phyloP scores from a whole-genome alignment of 2,888 invertebrate genomes.

The Macrophya alboannulata region DNA sequence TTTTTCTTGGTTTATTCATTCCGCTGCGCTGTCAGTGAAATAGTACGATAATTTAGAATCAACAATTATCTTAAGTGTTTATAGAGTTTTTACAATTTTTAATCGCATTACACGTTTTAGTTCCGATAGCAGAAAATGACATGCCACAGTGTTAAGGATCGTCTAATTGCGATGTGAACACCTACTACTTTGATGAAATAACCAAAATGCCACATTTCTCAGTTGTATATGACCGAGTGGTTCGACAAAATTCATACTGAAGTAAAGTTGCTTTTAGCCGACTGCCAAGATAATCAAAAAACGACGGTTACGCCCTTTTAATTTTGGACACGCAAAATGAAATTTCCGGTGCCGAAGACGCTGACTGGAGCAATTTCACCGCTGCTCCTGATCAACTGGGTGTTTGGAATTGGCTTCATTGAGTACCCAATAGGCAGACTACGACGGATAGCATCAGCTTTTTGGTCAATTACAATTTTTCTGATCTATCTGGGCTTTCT shows the following conservation, averaged over 20 bases:
- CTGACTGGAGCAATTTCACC: neutral
- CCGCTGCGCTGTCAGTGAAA: neutral
- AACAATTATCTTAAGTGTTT: neutral
- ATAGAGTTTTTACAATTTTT: neutral
- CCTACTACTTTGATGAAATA: neutral
- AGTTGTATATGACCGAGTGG: neutral
- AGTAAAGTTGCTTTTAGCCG: too few relatives aligned
- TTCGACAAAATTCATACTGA: neutral
- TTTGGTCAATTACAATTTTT: neutral
- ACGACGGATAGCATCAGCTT: neutral
- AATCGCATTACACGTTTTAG: neutral
- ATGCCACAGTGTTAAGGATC: neutral
- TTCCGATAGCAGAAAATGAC: neutral
- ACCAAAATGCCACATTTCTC: neutral
- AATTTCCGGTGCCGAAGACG: neutral
- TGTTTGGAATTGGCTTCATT: neutral
- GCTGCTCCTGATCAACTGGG: neutral
- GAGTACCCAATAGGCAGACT: constrained; percentile 16
- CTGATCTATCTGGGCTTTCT: neutral
- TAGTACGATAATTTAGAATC: neutral
- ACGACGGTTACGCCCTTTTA: neutral
- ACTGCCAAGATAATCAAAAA: too few relatives aligned
- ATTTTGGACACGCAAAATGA: neutral
- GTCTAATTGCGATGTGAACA: neutral
- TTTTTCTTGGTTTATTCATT: too few relatives aligned